phyloP scores from a whole-genome alignment of 2,888 invertebrate species.

The Stenurella melanura region DNA sequence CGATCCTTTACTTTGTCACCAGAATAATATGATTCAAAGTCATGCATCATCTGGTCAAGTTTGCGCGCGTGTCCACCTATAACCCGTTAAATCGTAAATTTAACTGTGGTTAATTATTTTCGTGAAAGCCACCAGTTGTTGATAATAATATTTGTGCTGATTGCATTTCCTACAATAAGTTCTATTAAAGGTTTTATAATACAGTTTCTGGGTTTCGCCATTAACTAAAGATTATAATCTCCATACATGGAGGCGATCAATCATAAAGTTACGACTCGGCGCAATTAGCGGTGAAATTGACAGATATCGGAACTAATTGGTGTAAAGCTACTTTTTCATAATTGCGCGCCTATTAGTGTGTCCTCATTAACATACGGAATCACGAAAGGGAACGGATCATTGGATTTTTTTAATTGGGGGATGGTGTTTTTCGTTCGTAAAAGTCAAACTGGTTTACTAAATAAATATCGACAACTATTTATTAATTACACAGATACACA shows the following conservation, averaged over 20 bases:
- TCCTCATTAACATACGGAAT: slow-evolving; percentile 11
- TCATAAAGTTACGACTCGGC: slow-evolving; percentile 12
- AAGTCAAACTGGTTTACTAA: neutral
- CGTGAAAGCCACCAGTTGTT: neutral
- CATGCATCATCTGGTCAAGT: no score
- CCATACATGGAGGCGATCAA: slow-evolving; percentile 19
- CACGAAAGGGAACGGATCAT: slow-evolving; percentile 13
- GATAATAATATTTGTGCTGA: neutral
- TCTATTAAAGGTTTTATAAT: slow-evolving; percentile 8
- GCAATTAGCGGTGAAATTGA: slow-evolving; percentile 23
- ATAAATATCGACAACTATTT: neutral
- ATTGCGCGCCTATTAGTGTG: neutral
- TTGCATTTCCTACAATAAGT: slow-evolving; percentile 9
- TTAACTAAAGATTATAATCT: slow-evolving; percentile 13
- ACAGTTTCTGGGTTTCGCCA: slow-evolving; percentile 3
- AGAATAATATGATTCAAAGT: no score
- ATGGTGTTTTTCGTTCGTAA: neutral
- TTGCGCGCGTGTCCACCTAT: no score
- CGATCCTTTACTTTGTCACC: no score
- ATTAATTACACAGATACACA: no score
- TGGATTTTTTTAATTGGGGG: neutral
- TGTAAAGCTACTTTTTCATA: slow-evolving; percentile 18
- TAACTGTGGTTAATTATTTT: neutral
- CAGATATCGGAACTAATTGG: slow-evolving; percentile 28
- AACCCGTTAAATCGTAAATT: neutral